phyloP scores from a whole-genome alignment of 2,113 vertebrate genomes.

The Ginglymostoma cirratum region DNA sequence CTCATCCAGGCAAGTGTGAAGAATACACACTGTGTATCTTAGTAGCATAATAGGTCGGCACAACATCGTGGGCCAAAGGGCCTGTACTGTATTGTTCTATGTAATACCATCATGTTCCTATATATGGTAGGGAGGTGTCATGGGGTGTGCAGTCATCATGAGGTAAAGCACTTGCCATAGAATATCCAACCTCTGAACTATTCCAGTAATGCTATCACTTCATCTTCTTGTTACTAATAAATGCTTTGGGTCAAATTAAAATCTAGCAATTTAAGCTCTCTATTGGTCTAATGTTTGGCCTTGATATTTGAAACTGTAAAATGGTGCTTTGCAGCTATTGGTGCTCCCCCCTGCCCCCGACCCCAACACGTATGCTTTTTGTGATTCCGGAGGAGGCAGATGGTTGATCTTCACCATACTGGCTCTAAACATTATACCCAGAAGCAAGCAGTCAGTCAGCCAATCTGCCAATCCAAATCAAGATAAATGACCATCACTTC shows the following conservation, averaged over 20 bases:
- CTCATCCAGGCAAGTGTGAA: not conserved
- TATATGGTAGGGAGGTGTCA: not conserved
- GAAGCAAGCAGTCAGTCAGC: no score
- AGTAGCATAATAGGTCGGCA: no score
- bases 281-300: not conserved
- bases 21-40: not conserved
- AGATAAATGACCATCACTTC: no score
- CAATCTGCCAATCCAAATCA: no score
- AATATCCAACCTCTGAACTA: not conserved
- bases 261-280: not conserved
- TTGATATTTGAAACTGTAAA: not conserved
- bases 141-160: not conserved
- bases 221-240: not conserved
- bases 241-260: not conserved
- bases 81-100: no score
- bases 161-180: not conserved
- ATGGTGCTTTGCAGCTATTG: not conserved
- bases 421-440: no score
- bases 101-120: not conserved
- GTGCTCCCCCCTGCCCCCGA: not conserved
- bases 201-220: not conserved
- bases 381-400: no score
- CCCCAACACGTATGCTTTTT: not conserved
- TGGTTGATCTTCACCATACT: no score
- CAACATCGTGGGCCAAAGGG: no score